Percentiles rank a stretch among this genome's conserved stretches.
phyloP scores from a whole-genome alignment of 2,888 invertebrate genomes.

The Heliconius ethilla region DNA sequence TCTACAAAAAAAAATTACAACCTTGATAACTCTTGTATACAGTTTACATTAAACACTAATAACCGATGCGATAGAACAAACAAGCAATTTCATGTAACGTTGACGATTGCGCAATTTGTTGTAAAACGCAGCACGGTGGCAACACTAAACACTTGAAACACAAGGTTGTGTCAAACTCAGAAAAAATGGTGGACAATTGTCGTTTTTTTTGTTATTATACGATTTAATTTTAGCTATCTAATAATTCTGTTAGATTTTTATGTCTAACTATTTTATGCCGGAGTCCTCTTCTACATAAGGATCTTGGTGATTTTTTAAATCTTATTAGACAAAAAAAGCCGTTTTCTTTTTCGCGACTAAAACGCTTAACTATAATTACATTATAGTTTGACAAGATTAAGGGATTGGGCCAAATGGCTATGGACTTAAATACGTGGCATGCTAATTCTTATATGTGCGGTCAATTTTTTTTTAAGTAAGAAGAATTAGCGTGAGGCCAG shows the following conservation, averaged over 20 bases:
- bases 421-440: background rate
- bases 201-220: background rate
- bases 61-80: constrained; percentile 18
- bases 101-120: constrained; percentile 1
- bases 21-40: background rate
- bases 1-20: background rate
- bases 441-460: background rate
- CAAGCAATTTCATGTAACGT: constrained; percentile 12
- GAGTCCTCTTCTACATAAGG: too few species aligned
- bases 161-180: background rate
- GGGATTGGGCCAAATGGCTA: background rate
- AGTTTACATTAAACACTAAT: constrained; percentile 3
- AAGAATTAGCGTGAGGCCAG: too few species aligned
- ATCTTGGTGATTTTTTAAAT: background rate
- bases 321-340: background rate
- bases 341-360: background rate
- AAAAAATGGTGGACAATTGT: background rate
- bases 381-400: background rate
- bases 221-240: background rate
- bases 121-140: constrained; percentile 17
- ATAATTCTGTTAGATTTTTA: background rate
- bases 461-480: too few species aligned
- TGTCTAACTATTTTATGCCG: background rate
- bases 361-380: background rate
- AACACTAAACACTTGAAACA: background rate